These are phyloP conservation scores for Struthidea cinerea DNA, from an alignment of 2,113 vertebrate genomes.

Conservation along the genomic window DNA sequence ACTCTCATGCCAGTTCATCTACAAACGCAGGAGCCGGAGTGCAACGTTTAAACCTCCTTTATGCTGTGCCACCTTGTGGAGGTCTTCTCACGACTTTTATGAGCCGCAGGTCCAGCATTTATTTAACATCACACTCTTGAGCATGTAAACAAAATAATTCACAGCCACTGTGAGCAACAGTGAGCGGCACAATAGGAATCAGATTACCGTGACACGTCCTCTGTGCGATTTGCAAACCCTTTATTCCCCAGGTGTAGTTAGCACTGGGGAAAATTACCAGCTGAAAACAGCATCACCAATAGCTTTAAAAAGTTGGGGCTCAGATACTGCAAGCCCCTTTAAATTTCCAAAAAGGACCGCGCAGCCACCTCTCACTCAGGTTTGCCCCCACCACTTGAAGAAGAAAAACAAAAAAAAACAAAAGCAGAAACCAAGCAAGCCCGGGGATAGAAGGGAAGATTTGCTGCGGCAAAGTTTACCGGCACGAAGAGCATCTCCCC, in stretches of 20 bases:
- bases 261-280: neutral
- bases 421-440: neutral
- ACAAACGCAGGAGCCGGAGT: neutral
- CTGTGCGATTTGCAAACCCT: neutral
- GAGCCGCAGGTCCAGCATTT: neutral
- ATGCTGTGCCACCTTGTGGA: constrained; percentile 41
- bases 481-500: neutral
- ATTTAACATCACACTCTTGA: neutral
- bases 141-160: neutral
- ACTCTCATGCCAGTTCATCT: neutral
- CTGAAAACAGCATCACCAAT: neutral
- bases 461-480: constrained; percentile 33
- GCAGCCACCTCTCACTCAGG: neutral
- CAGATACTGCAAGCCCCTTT: neutral
- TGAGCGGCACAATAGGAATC: neutral
- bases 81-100: neutral
- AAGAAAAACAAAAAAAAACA: too few relatives aligned
- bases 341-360: neutral
- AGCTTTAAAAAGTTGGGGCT: constrained; percentile 25
- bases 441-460: neutral
- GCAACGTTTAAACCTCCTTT: neutral
- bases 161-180: neutral
- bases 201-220: neutral
- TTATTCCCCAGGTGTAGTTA: neutral
- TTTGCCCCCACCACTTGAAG: neutral